phyloP scores from a whole-genome alignment of 2,888 invertebrate genomes.

The Lasioglossum marginatum region DNA sequence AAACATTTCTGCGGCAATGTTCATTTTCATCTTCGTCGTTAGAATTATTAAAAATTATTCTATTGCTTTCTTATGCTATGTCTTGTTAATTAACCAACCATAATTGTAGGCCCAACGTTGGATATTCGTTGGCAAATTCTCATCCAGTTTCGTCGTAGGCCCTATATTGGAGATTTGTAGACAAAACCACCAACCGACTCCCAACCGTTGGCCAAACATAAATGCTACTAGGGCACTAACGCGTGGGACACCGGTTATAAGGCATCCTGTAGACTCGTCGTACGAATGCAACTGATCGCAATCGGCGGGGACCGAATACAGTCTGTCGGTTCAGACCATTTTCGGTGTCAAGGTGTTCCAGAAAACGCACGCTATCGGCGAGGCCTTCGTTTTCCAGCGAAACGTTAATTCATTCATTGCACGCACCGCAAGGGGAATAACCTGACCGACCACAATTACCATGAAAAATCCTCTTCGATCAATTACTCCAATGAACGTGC shows the following conservation, averaged over 20 bases:
- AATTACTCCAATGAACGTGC: slow-evolving; percentile 6
- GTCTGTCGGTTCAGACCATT: slow-evolving; percentile 37
- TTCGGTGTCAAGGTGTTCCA: slow-evolving; percentile 73
- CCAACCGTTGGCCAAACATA: too few species aligned
- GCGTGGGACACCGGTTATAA: not conserved
- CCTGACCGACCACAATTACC: slow-evolving; percentile 24
- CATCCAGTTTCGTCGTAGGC: too few species aligned
- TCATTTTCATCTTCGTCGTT: too few species aligned
- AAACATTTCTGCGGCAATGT: too few species aligned
- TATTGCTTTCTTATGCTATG: too few species aligned
- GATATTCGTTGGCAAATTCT: too few species aligned
- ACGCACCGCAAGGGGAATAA: slow-evolving; percentile 56
- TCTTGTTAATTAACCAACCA: too few species aligned
- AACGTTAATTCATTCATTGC: slow-evolving; percentile 68
- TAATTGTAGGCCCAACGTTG: too few species aligned
- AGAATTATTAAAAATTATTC: too few species aligned
- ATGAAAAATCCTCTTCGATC: slow-evolving; percentile 26
- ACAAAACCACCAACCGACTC: too few species aligned
- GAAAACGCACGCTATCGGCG: slow-evolving; percentile 45
- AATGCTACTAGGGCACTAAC: not conserved
- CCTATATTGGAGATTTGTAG: too few species aligned
- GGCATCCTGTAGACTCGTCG: not conserved
- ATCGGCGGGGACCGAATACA: slow-evolving; percentile 32
- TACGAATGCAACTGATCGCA: slow-evolving; percentile 7
- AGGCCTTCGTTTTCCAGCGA: slow-evolving; percentile 57